Base-by-base conservation (phyloP, 2,797 vertebrate species). In the Sebastes umbrosus region DNA sequence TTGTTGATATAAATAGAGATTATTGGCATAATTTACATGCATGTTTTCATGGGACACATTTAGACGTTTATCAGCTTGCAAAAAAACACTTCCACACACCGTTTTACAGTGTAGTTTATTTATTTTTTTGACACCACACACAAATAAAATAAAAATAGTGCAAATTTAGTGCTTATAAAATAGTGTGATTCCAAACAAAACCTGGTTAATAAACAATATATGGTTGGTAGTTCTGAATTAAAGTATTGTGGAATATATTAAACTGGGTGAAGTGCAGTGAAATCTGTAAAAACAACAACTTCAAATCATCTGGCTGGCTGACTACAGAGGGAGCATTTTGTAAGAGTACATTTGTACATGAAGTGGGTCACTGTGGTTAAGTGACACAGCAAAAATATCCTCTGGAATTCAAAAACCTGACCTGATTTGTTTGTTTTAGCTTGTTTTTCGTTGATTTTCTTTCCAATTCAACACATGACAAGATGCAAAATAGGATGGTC, bases 331-430 rank as follows among this genome's bases (percentile, higher is more conserved):
- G 36, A 20, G 27, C 22, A 68, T 95, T 94, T 90, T 80, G 86
- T 60, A 95, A 94, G 11, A 73, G 36, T 50, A 72, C 68, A 79
- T 76, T 75, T 62, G 25, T 31, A 9, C 20, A 27, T 72, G 77
- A 93, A 91, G 60, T 94, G 80, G 93, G 93, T 94, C 88, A 93
- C n/a, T 60, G 54, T 78, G 85, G 39, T 59, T 72, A 89, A 90
- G 79, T 46, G 85, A 84, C 82, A 57, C 63, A 54, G 73, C 31
- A 50, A 22, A 52, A 8, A 1, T 10, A 46, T 67, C 46, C 11
- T 2, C 4, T 4, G 59, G 10, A 82, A 63, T 77, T 87, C 3
- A 68, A 80, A 78, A 67, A 65, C 13, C 0, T 5, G 31, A 73
- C n/a, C 36, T 4, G 39, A 39, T 39, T 43, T 43, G 39, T 43